These are phyloP conservation scores for Tiliacea citrago DNA, from an alignment of 2,888 invertebrate genomes.

Conservation along the genomic window DNA sequence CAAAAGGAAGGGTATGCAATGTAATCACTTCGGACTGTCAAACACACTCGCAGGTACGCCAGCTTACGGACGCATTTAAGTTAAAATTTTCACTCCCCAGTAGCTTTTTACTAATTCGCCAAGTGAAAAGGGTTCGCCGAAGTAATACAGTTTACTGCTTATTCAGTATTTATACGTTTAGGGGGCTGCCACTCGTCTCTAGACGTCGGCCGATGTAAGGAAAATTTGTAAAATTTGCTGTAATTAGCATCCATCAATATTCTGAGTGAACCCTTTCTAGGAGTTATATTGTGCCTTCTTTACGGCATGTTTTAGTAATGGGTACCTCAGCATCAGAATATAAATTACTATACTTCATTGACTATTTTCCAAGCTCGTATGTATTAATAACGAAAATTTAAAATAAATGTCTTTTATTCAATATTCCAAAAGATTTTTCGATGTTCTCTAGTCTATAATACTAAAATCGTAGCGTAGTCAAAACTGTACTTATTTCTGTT, in stretches of 20 bases:
- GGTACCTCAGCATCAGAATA: not conserved
- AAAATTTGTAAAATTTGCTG: slow-evolving; percentile 84
- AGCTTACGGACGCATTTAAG: slow-evolving; percentile 88
- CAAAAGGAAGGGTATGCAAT: slow-evolving; percentile 87
- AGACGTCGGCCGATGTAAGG: slow-evolving; percentile 83
- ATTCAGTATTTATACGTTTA: slow-evolving; percentile 90
- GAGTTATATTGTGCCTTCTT: slow-evolving; percentile 44
- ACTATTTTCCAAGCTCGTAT: not conserved
- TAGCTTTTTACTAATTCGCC: slow-evolving; percentile 91
- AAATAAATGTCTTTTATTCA: not conserved
- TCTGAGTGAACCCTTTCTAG: slow-evolving; percentile 46
- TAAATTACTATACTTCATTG: not conserved
- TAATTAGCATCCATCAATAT: slow-evolving; percentile 75
- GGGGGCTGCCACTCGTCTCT: slow-evolving; percentile 86
- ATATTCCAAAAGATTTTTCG: not conserved
- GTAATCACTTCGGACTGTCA: slow-evolving; percentile 90
- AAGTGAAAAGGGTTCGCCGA: slow-evolving; percentile 91
- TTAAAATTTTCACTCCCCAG: slow-evolving; percentile 91
- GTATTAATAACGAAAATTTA: not conserved
- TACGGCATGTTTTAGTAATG: slow-evolving; percentile 46
- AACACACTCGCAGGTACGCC: slow-evolving; percentile 88
- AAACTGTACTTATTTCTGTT: too few species aligned
- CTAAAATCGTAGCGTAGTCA: too few species aligned
- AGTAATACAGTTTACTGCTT: slow-evolving; percentile 91
- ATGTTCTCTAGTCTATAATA: not conserved